Conservation (phyloP, 2,888 invertebrate species). For the Phalera bucephala region DNA sequence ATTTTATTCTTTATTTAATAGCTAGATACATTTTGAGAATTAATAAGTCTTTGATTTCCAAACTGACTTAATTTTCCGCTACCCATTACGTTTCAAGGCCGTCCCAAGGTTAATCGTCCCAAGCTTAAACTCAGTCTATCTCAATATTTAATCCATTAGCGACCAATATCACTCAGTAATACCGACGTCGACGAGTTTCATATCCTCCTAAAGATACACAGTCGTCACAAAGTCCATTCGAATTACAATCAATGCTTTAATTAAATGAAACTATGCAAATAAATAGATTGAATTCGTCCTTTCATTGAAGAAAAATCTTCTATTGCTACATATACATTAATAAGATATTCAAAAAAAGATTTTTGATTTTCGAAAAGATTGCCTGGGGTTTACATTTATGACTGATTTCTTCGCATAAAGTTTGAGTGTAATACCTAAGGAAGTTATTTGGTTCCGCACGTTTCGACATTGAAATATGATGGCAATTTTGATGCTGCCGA, state of each 20-base stretch:
- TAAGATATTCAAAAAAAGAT: constrained; percentile 4
- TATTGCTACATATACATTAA: not conserved
- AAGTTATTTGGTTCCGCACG: constrained; percentile 64
- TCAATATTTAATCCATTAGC: not conserved
- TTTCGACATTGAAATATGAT: constrained; percentile 71
- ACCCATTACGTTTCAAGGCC: not conserved
- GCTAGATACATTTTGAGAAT: no score
- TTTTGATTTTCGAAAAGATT: no score
- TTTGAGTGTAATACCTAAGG: constrained; percentile 57
- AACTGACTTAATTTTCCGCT: no score
- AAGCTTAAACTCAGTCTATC: no score
- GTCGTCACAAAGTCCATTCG: not conserved
- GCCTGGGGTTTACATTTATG: constrained; percentile 48
- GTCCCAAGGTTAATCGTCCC: no score
- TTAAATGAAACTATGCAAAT: not conserved
- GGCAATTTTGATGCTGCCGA: constrained; percentile 68
- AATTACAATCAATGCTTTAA: not conserved
- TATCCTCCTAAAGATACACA: not conserved
- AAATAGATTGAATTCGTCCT: not conserved
- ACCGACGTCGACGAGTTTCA: not conserved
- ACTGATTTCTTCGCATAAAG: constrained; percentile 54
- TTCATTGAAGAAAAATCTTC: not conserved
- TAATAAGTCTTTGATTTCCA: no score
- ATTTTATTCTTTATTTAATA: no score
- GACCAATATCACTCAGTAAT: not conserved